Conservation (phyloP, 2,113 vertebrate species). For the Condylura cristata region DNA sequence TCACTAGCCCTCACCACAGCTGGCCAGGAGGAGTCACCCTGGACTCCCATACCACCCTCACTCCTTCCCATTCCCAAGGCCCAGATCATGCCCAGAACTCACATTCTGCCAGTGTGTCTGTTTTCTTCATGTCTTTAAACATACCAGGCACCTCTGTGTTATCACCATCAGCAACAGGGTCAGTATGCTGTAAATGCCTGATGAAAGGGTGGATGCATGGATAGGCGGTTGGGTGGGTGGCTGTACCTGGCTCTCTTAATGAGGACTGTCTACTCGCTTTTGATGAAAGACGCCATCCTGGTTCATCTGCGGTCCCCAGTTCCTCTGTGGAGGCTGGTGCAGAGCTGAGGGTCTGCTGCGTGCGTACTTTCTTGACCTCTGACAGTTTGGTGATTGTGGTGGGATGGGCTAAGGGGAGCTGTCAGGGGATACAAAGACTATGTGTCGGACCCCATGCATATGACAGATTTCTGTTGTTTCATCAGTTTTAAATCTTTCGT, state of each 20-base stretch:
- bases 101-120: neutral
- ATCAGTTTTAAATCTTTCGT: neutral
- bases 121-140: neutral
- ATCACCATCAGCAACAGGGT: fast-evolving
- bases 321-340: neutral
- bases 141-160: fast-evolving
- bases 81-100: no score
- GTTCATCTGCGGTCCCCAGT: no score
- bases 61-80: neutral
- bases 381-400: fast-evolving
- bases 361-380: neutral
- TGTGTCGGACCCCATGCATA: fast-evolving
- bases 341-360: neutral
- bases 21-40: no score
- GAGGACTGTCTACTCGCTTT: fast-evolving
- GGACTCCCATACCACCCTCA: neutral
- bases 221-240: neutral
- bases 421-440: fast-evolving
- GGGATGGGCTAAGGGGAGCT: neutral
- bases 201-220: neutral
- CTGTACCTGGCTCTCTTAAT: fast-evolving
- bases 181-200: fast-evolving
- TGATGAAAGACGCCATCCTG: neutral
- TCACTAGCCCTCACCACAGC: neutral
- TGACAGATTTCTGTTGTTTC: neutral